These are phyloP conservation scores for Oenanthe melanoleuca DNA, from an alignment of 2,113 vertebrate species.

Conservation along the genomic window DNA sequence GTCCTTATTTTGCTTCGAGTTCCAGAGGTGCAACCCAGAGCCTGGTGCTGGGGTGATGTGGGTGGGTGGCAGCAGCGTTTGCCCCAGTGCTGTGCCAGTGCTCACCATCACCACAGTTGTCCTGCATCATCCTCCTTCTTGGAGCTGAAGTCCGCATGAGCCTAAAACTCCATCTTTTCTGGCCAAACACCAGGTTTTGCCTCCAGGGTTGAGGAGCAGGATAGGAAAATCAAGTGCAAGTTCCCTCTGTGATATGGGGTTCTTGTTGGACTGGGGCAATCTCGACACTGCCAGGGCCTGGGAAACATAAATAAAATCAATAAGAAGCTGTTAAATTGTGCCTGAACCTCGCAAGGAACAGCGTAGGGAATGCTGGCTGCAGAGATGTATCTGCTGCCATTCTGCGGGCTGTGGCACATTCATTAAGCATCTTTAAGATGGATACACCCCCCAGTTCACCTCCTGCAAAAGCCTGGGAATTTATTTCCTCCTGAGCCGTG, in stretches of 20 bases:
- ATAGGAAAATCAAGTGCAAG: background rate
- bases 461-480: conserved; percentile 42
- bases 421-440: conserved; percentile 71
- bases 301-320: conserved; percentile 40
- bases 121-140: background rate
- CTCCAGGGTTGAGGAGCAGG: background rate
- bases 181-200: background rate
- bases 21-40: background rate
- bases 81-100: background rate
- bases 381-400: conserved; percentile 53
- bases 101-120: background rate
- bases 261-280: background rate
- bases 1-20: background rate
- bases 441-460: conserved; percentile 68
- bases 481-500: conserved; percentile 67
- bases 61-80: rapidly evolving
- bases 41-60: rapidly evolving
- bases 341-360: conserved; percentile 25
- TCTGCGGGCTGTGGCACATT: conserved; percentile 11
- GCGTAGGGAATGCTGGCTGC: conserved; percentile 22
- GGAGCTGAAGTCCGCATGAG: background rate
- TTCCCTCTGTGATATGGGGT: rapidly evolving
- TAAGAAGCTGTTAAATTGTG: conserved; percentile 41
- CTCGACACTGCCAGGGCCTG: background rate
- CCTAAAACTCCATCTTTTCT: background rate